Evolutionary conservation across 2,888 invertebrate species (phyloP).

Genomic region (Drosophila austrosaltans): DNA sequence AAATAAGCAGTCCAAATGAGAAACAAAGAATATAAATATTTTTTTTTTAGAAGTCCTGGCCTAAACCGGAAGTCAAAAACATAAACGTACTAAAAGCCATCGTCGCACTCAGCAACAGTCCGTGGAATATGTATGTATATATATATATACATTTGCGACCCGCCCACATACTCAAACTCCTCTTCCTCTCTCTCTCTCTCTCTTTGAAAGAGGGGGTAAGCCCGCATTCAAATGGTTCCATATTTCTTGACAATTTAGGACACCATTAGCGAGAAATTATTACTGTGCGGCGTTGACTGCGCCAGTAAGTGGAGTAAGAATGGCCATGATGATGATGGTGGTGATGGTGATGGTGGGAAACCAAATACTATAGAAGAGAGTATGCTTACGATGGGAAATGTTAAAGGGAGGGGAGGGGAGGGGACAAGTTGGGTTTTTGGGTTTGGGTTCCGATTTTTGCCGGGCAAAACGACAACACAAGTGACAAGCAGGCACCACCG

Average conservation of each 20-base stretch:
- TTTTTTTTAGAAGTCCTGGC: slow-evolving; percentile 53
- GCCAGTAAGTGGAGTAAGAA: slow-evolving; percentile 43
- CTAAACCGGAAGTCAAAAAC: slow-evolving; percentile 75
- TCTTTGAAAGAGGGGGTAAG: slow-evolving; percentile 15
- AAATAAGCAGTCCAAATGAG: slow-evolving; percentile 39
- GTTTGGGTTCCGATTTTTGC: slow-evolving; percentile 36
- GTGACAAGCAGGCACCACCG: slow-evolving; percentile 32
- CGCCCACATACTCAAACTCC: slow-evolving; percentile 57
- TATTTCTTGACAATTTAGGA: slow-evolving; percentile 80
- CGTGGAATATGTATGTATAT: slow-evolving; percentile 44
- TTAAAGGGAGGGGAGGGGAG: slow-evolving; percentile 11
- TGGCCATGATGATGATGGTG: slow-evolving; percentile 17
- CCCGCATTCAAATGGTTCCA: slow-evolving; percentile 77
- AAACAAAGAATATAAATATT: slow-evolving; percentile 55
- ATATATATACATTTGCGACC: slow-evolving; percentile 31
- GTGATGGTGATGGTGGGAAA: slow-evolving; percentile 17
- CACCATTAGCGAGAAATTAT: slow-evolving; percentile 80
- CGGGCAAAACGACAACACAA: slow-evolving; percentile 46
- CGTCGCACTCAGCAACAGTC: slow-evolving; percentile 67
- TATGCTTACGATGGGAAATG: slow-evolving; percentile 24
- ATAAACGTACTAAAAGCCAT: slow-evolving; percentile 75
- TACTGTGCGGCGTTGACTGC: slow-evolving; percentile 59
- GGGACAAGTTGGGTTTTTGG: slow-evolving; percentile 12
- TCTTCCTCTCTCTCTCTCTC: neutral
- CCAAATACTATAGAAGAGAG: slow-evolving; percentile 37